A percentile compares a stretch with the other conserved stretches of the same genome.
These are phyloP conservation scores for Pagetopsis macropterus DNA, from an alignment of 2,797 vertebrate species.

Conservation along the genomic window DNA sequence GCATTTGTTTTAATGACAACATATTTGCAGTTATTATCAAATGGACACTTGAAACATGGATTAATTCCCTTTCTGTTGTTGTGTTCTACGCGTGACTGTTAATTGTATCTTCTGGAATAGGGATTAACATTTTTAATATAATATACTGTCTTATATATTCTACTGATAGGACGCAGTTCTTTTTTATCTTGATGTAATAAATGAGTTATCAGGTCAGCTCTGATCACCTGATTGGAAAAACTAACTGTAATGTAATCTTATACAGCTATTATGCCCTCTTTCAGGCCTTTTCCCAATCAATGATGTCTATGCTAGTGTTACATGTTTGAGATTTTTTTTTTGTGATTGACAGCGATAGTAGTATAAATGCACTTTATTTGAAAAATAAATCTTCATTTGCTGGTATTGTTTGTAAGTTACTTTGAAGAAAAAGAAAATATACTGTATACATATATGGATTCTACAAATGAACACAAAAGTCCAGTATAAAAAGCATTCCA, in stretches of 20 bases:
- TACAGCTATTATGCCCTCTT: conserved; percentile 60
- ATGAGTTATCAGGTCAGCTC: conserved; percentile 46
- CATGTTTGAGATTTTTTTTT: conserved; percentile 50
- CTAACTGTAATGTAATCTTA: conserved; percentile 57
- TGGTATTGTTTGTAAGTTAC: conserved; percentile 71
- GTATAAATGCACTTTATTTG: conserved; percentile 86
- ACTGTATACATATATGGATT: conserved; percentile 62
- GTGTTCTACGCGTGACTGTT: conserved; percentile 77
- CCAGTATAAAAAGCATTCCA: conserved; percentile 73
- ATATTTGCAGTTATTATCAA: conserved; percentile 64
- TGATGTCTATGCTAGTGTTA: conserved; percentile 67
- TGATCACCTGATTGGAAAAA: conserved; percentile 59
- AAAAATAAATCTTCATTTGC: conserved; percentile 59
- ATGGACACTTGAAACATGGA: conserved; percentile 63
- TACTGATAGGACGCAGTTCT: conserved; percentile 56
- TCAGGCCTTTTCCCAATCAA: conserved; percentile 68
- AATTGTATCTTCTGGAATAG: conserved; percentile 64
- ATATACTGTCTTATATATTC: conserved; percentile 65
- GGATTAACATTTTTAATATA: conserved; percentile 60
- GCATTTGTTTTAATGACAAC: conserved; percentile 65
- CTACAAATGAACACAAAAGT: conserved; percentile 63
- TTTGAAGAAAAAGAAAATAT: conserved; percentile 57
- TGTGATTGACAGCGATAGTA: conserved; percentile 65
- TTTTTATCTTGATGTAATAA: conserved; percentile 69
- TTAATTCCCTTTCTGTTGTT: conserved; percentile 50